These are phyloP conservation scores for Syrphus vitripennis DNA, from an alignment of 2,888 invertebrate species.

Conservation along the genomic window DNA sequence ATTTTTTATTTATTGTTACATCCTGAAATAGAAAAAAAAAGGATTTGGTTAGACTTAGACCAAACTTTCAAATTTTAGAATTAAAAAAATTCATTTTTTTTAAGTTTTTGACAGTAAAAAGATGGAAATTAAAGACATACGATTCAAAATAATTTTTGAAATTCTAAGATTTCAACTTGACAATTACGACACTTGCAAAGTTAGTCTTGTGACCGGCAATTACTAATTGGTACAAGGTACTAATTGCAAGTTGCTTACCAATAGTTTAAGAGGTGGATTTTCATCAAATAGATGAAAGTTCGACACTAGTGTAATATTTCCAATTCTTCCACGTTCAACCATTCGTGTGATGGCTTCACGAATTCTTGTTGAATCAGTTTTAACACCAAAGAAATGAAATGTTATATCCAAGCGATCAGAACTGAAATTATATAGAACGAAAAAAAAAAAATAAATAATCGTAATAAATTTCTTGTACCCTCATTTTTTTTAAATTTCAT, in stretches of 20 bases:
- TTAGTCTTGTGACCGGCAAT: no score
- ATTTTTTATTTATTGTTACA: slow-evolving; percentile 82
- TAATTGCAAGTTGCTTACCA: slow-evolving; percentile 83
- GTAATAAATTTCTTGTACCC: background rate
- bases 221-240: no score
- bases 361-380: slow-evolving; percentile 80
- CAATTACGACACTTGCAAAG: no score
- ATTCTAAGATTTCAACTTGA: no score
- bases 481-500: background rate
- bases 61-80: no score
- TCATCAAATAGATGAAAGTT: slow-evolving; percentile 87
- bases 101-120: no score
- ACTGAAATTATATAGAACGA: slow-evolving; percentile 61
- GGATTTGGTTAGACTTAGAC: no score
- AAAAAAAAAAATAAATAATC: background rate
- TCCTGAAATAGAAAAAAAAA: slow-evolving; percentile 80
- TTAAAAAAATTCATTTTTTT: no score
- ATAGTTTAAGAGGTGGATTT: slow-evolving; percentile 87
- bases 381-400: slow-evolving; percentile 81
- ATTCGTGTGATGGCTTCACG: slow-evolving; percentile 83
- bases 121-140: no score
- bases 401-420: slow-evolving; percentile 82
- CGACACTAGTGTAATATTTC: slow-evolving; percentile 84
- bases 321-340: slow-evolving; percentile 84
- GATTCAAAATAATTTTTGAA: no score